These are phyloP conservation scores for Diacarnus erythraeanus DNA, from an alignment of 37 sponge, comb jelly and placozoan species.

Conservation along the genomic window DNA sequence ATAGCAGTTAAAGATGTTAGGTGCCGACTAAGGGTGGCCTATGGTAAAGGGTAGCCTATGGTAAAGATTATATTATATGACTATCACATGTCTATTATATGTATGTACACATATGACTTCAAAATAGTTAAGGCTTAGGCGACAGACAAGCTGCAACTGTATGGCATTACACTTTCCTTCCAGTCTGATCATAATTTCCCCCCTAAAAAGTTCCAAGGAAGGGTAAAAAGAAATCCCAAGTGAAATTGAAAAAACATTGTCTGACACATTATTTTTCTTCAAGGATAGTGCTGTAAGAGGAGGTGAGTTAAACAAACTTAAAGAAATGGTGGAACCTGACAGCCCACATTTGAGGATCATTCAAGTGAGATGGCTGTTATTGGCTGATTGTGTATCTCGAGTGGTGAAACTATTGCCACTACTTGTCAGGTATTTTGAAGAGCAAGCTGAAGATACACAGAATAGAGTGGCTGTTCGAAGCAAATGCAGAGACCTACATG, in stretches of 20 bases:
- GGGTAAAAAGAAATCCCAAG: neutral
- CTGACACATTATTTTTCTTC: conserved; percentile 21
- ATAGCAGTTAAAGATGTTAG: too few species aligned
- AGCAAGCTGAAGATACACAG: conserved; percentile 3
- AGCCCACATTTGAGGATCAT: neutral
- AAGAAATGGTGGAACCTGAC: conserved; percentile 4
- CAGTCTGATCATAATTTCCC: too few species aligned
- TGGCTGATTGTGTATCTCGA: neutral
- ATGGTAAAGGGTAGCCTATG: too few species aligned
- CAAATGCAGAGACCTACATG: conserved; percentile 10
- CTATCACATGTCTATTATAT: too few species aligned
- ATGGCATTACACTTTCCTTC: too few species aligned
- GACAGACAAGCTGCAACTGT: too few species aligned
- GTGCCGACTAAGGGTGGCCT: too few species aligned
- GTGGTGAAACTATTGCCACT: neutral
- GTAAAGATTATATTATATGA: too few species aligned
- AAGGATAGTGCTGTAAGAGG: conserved; percentile 12
- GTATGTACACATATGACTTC: too few species aligned
- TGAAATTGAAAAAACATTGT: neutral
- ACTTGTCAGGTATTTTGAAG: conserved; percentile 26
- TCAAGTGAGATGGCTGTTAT: conserved; percentile 8
- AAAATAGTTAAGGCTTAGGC: too few species aligned
- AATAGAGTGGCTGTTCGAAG: conserved; percentile 14
- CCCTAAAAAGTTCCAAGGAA: too few species aligned
- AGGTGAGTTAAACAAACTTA: conserved; percentile 10